These are phyloP conservation scores for Leucoraja ocellata DNA, from an alignment of 2,797 vertebrate genomes.

Conservation along the genomic window DNA sequence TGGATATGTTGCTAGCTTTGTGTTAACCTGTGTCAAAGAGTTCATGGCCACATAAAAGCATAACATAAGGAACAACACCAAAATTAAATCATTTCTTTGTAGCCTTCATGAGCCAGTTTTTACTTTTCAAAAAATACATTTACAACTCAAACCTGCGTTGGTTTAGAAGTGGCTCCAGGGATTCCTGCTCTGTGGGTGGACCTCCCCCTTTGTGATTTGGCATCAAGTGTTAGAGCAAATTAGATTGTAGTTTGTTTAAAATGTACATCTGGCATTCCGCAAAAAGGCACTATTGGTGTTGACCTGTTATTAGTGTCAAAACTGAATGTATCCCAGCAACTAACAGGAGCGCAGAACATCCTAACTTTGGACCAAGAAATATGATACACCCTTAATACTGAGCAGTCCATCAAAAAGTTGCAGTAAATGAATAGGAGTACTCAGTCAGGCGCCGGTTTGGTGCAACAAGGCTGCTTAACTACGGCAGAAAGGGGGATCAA, in stretches of 20 bases:
- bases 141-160: neutral
- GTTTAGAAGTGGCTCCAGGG: too few species aligned
- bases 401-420: neutral
- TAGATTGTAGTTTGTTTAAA: neutral
- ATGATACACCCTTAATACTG: conserved; percentile 5
- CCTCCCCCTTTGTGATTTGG: neutral
- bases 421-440: neutral
- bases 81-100: neutral
- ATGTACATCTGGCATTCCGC: neutral
- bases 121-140: neutral
- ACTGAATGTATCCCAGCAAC: neutral
- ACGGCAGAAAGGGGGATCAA: neutral
- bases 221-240: neutral
- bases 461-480: neutral
- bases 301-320: neutral
- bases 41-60: neutral
- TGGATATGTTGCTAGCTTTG: neutral
- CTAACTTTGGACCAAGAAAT: neutral
- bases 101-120: neutral
- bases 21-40: neutral
- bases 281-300: neutral
- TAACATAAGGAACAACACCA: neutral
- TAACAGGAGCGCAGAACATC: conserved; percentile 8
- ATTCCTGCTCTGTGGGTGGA: neutral
- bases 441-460: neutral